These are phyloP conservation scores for Percopsis transmontana DNA, from an alignment of 2,113 vertebrate genomes.

Conservation along the genomic window DNA sequence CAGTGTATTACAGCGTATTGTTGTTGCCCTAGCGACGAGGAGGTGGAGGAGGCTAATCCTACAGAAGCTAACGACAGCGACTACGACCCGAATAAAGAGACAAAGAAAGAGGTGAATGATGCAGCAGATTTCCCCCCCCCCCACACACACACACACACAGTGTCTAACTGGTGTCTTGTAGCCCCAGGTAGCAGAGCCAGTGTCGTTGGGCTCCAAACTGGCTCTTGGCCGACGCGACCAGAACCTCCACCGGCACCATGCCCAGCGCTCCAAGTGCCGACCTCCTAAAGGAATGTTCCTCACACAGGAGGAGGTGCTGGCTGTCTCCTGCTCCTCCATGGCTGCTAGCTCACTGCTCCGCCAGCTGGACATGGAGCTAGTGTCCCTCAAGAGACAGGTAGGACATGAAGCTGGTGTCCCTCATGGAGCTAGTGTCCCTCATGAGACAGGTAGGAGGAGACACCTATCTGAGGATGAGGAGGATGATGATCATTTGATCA, in stretches of 20 bases:
- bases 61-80: conserved; percentile 93
- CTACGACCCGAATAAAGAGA: conserved; percentile 96
- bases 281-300: conserved; percentile 99
- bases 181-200: conserved; percentile 83
- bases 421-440: conserved; percentile 74
- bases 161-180: conserved; percentile 10
- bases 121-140: background rate
- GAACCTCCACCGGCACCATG: conserved; percentile 92
- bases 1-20: too few species aligned
- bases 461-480: too few species aligned
- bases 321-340: conserved; percentile 92
- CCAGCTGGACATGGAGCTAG: conserved; percentile 96
- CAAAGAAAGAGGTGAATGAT: conserved; percentile 91
- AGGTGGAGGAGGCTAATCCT: conserved; percentile 90
- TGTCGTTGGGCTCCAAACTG: conserved; percentile 86
- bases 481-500: conserved; percentile 1
- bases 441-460: conserved; percentile 96
- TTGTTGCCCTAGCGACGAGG: conserved; percentile 84
- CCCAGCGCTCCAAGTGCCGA: conserved; percentile 91
- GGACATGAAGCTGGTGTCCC: background rate
- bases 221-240: conserved; percentile 92
- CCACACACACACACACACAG: background rate
- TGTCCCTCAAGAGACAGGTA: conserved; percentile 98
- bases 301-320: conserved; percentile 95
- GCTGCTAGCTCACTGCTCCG: conserved; percentile 94